Base-by-base conservation (phyloP, 1,140 invertebrate species). In the Lerema accius region DNA sequence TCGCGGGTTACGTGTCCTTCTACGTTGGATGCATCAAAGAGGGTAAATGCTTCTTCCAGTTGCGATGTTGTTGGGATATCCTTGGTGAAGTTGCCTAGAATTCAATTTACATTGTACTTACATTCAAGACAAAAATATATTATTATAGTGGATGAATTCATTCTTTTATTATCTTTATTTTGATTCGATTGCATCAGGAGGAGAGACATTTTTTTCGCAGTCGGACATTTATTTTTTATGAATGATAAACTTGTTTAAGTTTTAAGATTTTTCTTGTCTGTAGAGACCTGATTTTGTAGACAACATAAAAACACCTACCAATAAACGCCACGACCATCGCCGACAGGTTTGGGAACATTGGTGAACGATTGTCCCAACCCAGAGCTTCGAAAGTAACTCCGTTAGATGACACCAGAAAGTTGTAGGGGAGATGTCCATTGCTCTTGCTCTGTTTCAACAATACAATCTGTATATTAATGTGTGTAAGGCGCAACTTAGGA, bases 321-420 rank as follows among this genome's bases (percentile, higher is more conserved):
- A 72, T 65, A 45, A 66, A 72, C 0, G 63, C 60, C 1, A 81
- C 23, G 15, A 77, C 60, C 15, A 81, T 51, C 4, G 67, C 48
- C 23, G 51, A 19, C 0, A 66, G 55, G 0, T 59, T 28, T 0
- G 65, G 70, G 39, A 69, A 76, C 26, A 76, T 15, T 0, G 63
- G 42, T 0, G 75, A 71, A 0, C 26, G 53, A 4, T 17, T 23
- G 1, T 49, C 32, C 81, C 81, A 84, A 2, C 81, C 81, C 3
- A 84, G 67, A 6, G 16, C 76, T 43, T 84, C 77, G 26, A 77
- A 82, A 0, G 70, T 72, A 16, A 73, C 49, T 0, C 79, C 82
- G 48, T 72, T 67, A 2, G 75, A 69, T 1, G 81, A 78, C n/a
- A 84, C 48, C 26, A 82, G 28, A 39, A 82, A 84, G 55, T 84